phyloP scores from a whole-genome alignment of 2,113 vertebrate species.

The Colossoma macropomum region DNA sequence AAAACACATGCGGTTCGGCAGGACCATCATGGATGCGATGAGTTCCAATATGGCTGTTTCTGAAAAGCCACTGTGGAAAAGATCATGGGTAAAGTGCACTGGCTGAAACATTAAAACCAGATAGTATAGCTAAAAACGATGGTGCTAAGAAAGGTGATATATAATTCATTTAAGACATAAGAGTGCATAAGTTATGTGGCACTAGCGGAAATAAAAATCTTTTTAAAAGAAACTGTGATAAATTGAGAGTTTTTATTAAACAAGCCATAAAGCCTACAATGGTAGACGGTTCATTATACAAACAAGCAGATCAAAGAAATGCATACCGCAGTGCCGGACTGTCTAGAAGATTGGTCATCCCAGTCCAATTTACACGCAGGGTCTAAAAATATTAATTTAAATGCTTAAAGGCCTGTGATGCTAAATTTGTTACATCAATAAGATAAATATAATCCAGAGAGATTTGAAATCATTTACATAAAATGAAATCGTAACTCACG shows the following conservation, averaged over 20 bases:
- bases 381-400: conserved; percentile 59
- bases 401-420: not conserved
- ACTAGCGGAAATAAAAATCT: no score
- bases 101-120: not conserved
- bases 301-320: not conserved
- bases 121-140: not conserved
- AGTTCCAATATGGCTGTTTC: conserved; percentile 86
- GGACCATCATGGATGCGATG: conserved; percentile 88
- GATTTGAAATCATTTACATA: not conserved
- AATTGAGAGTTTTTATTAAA: no score
- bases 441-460: not conserved
- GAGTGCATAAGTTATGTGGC: no score
- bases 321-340: conserved; percentile 88
- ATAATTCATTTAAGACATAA: no score
- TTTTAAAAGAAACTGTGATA: no score
- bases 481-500: conserved; percentile 76
- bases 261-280: no score
- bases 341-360: conserved; percentile 91
- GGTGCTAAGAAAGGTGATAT: no score
- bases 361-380: conserved; percentile 93
- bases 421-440: not conserved
- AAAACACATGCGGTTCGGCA: conserved; percentile 93
- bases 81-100: not conserved
- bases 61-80: conserved; percentile 81
- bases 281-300: no score